Evolutionary conservation across 2,113 vertebrate species (phyloP).

Genomic region (Trichomycterus rosablanca): DNA sequence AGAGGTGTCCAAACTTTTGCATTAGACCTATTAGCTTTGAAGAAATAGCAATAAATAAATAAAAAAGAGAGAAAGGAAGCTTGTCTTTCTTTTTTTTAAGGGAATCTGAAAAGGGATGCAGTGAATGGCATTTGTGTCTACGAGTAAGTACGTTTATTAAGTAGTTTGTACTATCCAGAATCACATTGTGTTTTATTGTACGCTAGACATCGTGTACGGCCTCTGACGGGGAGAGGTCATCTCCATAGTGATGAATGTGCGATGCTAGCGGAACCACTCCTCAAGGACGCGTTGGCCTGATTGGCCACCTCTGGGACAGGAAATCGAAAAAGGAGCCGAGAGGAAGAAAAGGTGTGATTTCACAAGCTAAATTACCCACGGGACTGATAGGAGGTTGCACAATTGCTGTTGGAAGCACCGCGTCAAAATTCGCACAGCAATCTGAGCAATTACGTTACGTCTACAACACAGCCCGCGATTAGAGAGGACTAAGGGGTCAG

Average conservation of each 20-base stretch:
- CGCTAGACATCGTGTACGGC: slow-evolving; percentile 27
- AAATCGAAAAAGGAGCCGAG: slow-evolving; percentile 48
- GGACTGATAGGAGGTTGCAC: slow-evolving; percentile 39
- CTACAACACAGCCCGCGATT: background rate
- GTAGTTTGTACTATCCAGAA: background rate
- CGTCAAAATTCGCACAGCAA: slow-evolving; percentile 19
- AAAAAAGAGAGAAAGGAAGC: no score
- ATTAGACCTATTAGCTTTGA: no score
- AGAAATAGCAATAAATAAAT: no score
- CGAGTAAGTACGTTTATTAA: no score
- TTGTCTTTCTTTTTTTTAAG: background rate
- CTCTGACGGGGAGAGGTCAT: slow-evolving; percentile 28
- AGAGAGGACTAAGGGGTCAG: background rate
- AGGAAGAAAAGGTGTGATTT: slow-evolving; percentile 52
- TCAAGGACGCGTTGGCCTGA: slow-evolving; percentile 44
- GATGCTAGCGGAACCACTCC: slow-evolving; percentile 10
- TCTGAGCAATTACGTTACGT: slow-evolving; percentile 12
- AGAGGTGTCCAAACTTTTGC: no score
- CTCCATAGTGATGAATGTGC: slow-evolving; percentile 40
- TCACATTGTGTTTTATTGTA: slow-evolving; percentile 25
- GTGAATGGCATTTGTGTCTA: no score
- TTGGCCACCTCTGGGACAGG: slow-evolving; percentile 48
- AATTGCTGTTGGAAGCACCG: slow-evolving; percentile 13
- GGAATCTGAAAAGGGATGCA: no score
- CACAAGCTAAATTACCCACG: slow-evolving; percentile 50